Evolutionary conservation across 1,140 invertebrate species (phyloP).

Genomic region (Microvelia longipes): DNA sequence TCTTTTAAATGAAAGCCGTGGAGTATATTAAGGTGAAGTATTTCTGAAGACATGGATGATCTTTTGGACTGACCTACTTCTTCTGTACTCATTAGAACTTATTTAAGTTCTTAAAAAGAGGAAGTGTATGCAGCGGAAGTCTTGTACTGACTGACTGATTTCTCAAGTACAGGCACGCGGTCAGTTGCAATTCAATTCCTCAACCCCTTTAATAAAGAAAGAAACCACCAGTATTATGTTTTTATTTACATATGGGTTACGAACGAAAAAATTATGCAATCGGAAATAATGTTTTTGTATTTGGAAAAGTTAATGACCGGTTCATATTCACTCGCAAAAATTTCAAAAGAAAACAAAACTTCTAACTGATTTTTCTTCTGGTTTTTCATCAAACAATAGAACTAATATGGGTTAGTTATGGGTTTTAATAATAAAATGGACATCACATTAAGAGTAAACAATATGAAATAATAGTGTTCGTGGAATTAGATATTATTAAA

Average conservation of each 20-base stretch:
- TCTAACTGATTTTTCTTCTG: no score
- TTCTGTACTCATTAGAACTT: neutral
- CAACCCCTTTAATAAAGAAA: neutral
- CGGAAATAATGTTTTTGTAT: no score
- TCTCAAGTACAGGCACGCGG: neutral
- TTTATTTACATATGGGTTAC: neutral
- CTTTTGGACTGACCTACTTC: no score
- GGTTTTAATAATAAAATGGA: neutral
- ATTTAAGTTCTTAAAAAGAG: neutral
- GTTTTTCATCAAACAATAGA: no score
- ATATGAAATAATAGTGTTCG: no score
- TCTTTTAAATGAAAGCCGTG: neutral
- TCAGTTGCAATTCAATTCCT: neutral
- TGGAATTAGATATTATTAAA: no score
- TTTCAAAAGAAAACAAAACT: no score
- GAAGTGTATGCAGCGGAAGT: neutral
- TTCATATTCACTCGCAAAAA: no score
- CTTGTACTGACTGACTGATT: neutral
- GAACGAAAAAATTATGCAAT: neutral
- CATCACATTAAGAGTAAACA: neutral
- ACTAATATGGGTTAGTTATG: neutral
- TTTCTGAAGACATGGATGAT: neutral
- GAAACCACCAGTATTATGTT: neutral
- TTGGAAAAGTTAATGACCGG: no score
- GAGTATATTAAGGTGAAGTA: neutral